A percentile compares a stretch with the other conserved stretches of the same genome.
These are phyloP conservation scores for Otis tarda DNA, from an alignment of 2,113 vertebrate genomes.

Conservation along the genomic window DNA sequence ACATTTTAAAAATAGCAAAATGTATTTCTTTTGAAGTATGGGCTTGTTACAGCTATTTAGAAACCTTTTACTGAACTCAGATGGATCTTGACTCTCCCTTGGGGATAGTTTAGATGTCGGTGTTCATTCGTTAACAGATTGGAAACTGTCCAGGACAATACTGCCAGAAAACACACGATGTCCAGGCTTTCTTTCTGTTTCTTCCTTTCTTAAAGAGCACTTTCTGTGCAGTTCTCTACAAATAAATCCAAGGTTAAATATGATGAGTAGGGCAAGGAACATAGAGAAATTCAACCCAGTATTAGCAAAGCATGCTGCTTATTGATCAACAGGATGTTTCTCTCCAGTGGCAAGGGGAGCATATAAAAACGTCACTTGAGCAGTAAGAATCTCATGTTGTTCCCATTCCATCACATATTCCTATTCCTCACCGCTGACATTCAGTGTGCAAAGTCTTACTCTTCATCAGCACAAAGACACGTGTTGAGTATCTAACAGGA, in stretches of 20 bases:
- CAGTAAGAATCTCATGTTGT: neutral
- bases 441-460: neutral
- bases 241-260: constrained; percentile 32
- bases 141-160: constrained; percentile 43
- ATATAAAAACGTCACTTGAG: neutral
- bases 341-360: neutral
- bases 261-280: neutral
- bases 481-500: neutral
- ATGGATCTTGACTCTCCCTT: constrained; percentile 38
- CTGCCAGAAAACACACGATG: neutral
- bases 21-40: constrained; percentile 30
- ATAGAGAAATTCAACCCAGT: neutral
- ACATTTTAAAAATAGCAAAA: constrained; percentile 41
- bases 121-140: constrained; percentile 46
- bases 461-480: neutral
- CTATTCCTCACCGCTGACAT: neutral
- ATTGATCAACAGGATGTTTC: neutral
- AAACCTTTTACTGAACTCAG: constrained; percentile 18
- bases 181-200: constrained; percentile 15
- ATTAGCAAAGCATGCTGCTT: neutral
- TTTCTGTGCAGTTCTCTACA: neutral
- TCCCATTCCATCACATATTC: neutral
- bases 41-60: constrained; percentile 41
- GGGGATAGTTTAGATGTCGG: constrained; percentile 35
- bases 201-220: neutral